Percentiles rank a stretch among this genome's conserved stretches.
phyloP scores from a whole-genome alignment of 2,797 vertebrate genomes.

The Anguilla pacifica region DNA sequence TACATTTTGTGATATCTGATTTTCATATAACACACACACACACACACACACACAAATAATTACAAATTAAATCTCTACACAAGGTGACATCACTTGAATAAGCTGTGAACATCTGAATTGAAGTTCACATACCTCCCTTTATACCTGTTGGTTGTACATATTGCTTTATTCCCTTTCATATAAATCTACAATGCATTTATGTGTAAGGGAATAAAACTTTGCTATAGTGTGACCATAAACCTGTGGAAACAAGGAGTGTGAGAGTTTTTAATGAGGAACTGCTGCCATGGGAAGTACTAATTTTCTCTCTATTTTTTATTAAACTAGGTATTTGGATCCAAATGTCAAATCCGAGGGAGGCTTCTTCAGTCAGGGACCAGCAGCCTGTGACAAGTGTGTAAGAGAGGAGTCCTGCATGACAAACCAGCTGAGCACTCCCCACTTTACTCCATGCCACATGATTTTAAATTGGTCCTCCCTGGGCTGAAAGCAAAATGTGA shows the following conservation, averaged over 20 bases:
- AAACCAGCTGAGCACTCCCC: slow-evolving; percentile 59
- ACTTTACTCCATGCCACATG: slow-evolving; percentile 52
- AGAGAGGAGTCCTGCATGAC: slow-evolving; percentile 50
- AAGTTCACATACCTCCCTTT: slow-evolving; percentile 55
- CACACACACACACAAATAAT: neutral
- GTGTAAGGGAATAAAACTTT: slow-evolving; percentile 8
- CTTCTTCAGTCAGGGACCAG: slow-evolving; percentile 67
- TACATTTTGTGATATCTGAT: no score
- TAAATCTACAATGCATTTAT: slow-evolving; percentile 19
- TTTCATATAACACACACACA: neutral
- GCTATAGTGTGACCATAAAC: neutral
- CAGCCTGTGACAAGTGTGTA: slow-evolving; percentile 68
- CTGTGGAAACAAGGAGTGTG: neutral
- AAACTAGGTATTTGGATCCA: slow-evolving; percentile 73
- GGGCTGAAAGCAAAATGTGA: slow-evolving; percentile 66
- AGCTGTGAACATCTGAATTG: neutral
- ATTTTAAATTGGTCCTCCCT: slow-evolving; percentile 69
- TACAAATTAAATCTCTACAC: neutral
- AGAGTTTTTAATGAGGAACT: slow-evolving; percentile 39
- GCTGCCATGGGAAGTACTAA: slow-evolving; percentile 60
- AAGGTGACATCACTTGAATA: slow-evolving; percentile 20
- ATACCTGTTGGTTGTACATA: slow-evolving; percentile 53
- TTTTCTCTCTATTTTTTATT: slow-evolving; percentile 62
- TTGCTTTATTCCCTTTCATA: neutral
- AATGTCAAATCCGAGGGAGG: slow-evolving; percentile 73